These are phyloP conservation scores for Camelus dromedarius DNA, from an alignment of 2,113 vertebrate genomes.

Conservation along the genomic window DNA sequence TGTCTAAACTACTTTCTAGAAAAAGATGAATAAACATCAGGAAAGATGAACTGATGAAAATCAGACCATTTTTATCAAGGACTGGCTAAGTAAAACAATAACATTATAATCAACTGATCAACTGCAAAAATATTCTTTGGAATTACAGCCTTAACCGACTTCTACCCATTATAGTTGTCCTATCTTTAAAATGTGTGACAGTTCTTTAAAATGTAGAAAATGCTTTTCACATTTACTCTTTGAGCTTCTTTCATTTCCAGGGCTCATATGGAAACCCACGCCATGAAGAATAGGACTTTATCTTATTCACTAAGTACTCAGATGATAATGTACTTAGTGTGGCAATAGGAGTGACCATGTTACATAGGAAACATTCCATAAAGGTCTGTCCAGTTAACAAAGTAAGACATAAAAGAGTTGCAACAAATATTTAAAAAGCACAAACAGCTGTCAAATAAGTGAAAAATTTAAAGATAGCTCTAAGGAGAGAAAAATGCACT, in stretches of 20 bases:
- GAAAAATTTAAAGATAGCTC: background rate
- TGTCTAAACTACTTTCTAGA: constrained; percentile 5
- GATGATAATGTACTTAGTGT: background rate
- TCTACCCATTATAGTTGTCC: background rate
- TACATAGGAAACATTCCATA: background rate
- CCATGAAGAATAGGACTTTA: background rate
- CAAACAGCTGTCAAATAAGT: background rate
- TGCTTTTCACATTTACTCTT: background rate
- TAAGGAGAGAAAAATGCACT: background rate
- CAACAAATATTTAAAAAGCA: background rate
- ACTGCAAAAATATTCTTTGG: background rate
- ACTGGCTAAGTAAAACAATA: background rate
- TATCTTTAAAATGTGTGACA: background rate
- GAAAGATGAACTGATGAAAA: background rate
- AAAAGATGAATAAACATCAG: background rate
- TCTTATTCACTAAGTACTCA: constrained; percentile 24
- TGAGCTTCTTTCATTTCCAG: constrained; percentile 19
- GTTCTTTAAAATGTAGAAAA: background rate
- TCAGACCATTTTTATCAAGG: background rate
- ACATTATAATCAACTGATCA: background rate
- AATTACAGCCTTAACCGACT: background rate
- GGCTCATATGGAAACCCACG: background rate
- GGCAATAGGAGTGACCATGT: background rate
- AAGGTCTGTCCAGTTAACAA: background rate
- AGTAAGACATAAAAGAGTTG: background rate